A percentile compares a stretch with the other conserved stretches of the same genome.
Evolutionary conservation across 2,113 vertebrate species (phyloP).

Genomic region (Passer montanus): DNA sequence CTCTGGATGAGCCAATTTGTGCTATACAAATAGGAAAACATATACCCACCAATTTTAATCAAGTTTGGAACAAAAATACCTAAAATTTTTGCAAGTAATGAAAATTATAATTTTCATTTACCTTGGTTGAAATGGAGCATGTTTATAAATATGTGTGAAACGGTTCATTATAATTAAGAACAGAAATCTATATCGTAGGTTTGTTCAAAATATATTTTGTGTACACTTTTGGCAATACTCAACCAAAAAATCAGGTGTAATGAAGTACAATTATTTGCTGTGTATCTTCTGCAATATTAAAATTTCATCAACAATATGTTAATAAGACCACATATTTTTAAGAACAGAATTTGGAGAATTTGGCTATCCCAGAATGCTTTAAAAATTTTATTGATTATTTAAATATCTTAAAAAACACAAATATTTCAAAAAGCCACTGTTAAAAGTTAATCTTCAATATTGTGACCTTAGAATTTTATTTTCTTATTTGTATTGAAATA

Average conservation of each 20-base stretch:
- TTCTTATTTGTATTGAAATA: neutral
- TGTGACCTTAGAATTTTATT: neutral
- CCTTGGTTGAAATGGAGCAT: fast-evolving
- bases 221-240: neutral
- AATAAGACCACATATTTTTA: neutral
- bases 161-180: neutral
- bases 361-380: neutral
- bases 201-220: neutral
- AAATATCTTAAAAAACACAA: neutral
- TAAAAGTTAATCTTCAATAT: neutral
- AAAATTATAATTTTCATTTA: neutral
- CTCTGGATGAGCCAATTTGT: neutral
- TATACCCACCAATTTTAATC: neutral
- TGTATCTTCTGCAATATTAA: neutral
- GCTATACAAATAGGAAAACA: neutral
- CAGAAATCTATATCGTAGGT: neutral
- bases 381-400: neutral
- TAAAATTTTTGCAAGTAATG: neutral
- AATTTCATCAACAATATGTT: neutral
- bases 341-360: neutral
- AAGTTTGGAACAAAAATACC: neutral
- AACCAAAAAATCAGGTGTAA: neutral
- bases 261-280: neutral
- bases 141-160: neutral
- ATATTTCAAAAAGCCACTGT: neutral